Evolutionary conservation across 1,140 invertebrate genomes (phyloP), one percentile per base, ranked within the genome.

Genomic region (Nylanderia fulva): DNA sequence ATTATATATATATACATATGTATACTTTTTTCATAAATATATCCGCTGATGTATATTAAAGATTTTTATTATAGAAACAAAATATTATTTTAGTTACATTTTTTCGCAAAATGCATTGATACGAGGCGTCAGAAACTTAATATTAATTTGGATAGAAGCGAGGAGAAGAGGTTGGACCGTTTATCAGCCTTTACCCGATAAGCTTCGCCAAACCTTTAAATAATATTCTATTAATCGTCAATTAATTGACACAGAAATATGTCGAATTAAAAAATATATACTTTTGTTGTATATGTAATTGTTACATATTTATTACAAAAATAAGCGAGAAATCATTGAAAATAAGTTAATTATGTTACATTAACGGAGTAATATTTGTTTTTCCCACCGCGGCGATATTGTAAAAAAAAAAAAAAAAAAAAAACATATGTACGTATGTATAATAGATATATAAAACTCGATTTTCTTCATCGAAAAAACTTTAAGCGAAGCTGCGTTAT

Each of bases 131-230:
- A 39, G 7, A 45, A 42, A 82, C 13, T 13, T 71, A 80, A 60
- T 71, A 71, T 79, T 79, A 80, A 72, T 82, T 82, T 82, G 52
- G 36, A 72, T 82, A 72, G 54, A 58, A 82, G 36, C 52, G 24
- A 71, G 58, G 66, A 82, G 52, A 72, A 24, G 66, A 82, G 52
- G 36, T 58, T 76, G 24, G 13, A 64, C 36, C 69, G 45, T 77
- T 77, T 33, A 84, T 68, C 68, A 60, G 77, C 76, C 69, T 52
- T 83, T 63, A 58, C 33, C 60, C 64, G 79, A 74, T 72, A 58
- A 56, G 15, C 60, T 72, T 39, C 48, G 48, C 42, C 48, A 58
- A 48, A 45, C 1, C 5, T 45, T 72, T 27, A 54, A n/a, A n/a
- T n/a, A n/a, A n/a, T n/a, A 33, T 21, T 58, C 45, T 27, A 4